A percentile compares a stretch with the other conserved stretches of the same genome.
Evolutionary conservation across 2,113 vertebrate genomes (phyloP).

Genomic region (Eurypyga helias): DNA sequence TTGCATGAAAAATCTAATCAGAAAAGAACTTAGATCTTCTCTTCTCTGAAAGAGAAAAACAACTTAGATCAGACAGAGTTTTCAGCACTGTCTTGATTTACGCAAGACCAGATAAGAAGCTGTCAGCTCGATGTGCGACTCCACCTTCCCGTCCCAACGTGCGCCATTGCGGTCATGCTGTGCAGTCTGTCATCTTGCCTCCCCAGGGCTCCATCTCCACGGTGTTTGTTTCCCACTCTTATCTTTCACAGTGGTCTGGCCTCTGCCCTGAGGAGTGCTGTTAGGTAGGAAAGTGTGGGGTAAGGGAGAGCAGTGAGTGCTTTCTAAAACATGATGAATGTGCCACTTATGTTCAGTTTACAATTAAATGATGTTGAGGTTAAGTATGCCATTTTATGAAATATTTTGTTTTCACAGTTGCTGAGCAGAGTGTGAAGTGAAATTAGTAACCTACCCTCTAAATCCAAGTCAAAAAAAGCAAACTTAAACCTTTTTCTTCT

Average conservation of each 20-base stretch:
- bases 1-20: neutral
- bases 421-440: neutral
- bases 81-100: neutral
- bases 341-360: conserved; percentile 16
- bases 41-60: neutral
- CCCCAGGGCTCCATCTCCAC: neutral
- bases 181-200: neutral
- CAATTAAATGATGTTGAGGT: neutral
- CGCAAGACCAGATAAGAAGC: neutral
- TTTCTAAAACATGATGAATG: neutral
- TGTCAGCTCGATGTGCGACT: neutral
- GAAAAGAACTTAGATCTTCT: neutral
- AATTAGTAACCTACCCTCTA: neutral
- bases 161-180: neutral
- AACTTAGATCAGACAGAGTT: neutral
- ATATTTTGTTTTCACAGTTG: conserved; percentile 25
- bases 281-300: neutral
- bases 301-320: neutral
- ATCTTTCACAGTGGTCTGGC: neutral
- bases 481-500: neutral
- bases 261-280: neutral
- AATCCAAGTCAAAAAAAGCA: neutral
- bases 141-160: accelerated
- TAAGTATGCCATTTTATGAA: neutral
- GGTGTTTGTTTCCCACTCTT: neutral